Evolutionary conservation across 2,113 vertebrate genomes (phyloP), one percentile per base, ranked within the genome.

Genomic region (Hucho hucho): DNA sequence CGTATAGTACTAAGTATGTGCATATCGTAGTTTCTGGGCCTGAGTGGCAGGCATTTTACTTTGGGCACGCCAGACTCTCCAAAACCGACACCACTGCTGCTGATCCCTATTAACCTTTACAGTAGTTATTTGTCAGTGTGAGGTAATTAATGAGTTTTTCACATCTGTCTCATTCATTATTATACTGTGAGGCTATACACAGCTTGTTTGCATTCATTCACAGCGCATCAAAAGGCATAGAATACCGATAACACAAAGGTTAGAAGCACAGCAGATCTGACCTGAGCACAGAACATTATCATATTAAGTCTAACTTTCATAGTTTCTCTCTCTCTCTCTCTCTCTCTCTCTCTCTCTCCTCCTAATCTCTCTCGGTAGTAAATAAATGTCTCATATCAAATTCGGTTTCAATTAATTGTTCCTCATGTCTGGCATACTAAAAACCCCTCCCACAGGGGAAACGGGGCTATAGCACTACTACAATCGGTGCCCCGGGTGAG

Each of bases 391-490:
- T 73, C 32, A 72, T 72, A 75, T 65, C 67, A 28, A 74, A 80
- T 79, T 82, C 59, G 9, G 24, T 69, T 84, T 82, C 75, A 78
- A 84, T 79, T 74, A 79, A 74, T 72, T 75, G 69, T 70, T 73
- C 61, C 56, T 73, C 67, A 53, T 49, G 64, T 43, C 70, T 67
- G 24, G 76, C 37, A 75, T 70, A 61, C 69, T 29, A 69, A 76
- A 70, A 68, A 53, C 64, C 24, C 32, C 13, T 68, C 75, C 68
- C 64, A 26, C 24, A 43, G 53, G 32, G 72, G 49, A 37, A 67
- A 61, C 20, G 47, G 3, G 13, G 13, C 4, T 32, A 32, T 58
- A 24, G 11, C 20, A 24, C 59, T 61, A 22, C 59, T 14, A n/a
- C 24, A n/a, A 61, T 61, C 24, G n/a, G 59, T 61, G 6, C 59